Base-by-base conservation (phyloP, 2,888 invertebrate species). In the Agrilus biguttatus region DNA sequence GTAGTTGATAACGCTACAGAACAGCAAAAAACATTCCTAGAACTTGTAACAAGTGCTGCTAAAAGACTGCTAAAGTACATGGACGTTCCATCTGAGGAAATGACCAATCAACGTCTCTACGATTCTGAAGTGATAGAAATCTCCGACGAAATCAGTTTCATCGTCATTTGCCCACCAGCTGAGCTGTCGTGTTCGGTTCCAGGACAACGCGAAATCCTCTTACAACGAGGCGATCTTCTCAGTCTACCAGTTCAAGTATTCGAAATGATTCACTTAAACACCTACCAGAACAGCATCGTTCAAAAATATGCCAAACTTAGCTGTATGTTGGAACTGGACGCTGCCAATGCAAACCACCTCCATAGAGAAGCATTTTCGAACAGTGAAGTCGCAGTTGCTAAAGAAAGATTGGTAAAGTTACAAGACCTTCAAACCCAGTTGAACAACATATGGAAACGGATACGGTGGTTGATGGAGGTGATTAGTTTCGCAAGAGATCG, bases 391-490 rank as follows among this genome's bases (percentile, higher is more conserved):
- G 81, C 82, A 48, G 75, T 79, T 3, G 90, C 95, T 43, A 91
- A 88, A 64, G 87, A 89, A 55, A 78, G 89, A 45, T 69, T 96
- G 35, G 70, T 76, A 1, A 83, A 84, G 56, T 67, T 97, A 23
- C 83, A 87, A 58, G 85, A 88, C 41, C 74, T 93, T 36, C 93
- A 95, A 60, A 71, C 78, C 32, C 85, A 81, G 56, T 71, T 96
- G 37, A 96, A 96, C 57, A 68, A 77, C 0, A 80, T 90, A 3
- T 97, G 97, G 97, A 90, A 91, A 59, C 82, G 84, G 14, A 83
- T 90, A 36, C 78, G 98, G 14, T 98, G 97, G 97, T 75, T 97
- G 14, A 88, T 93, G 78, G 93, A 96, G 59, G 83, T 95, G 6
- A 90, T 97, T 42, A 82, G 88, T 0, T 90, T 90, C 61, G 93